These are phyloP conservation scores for Staurois parvus DNA, from an alignment of 2,797 vertebrate species.

Conservation along the genomic window DNA sequence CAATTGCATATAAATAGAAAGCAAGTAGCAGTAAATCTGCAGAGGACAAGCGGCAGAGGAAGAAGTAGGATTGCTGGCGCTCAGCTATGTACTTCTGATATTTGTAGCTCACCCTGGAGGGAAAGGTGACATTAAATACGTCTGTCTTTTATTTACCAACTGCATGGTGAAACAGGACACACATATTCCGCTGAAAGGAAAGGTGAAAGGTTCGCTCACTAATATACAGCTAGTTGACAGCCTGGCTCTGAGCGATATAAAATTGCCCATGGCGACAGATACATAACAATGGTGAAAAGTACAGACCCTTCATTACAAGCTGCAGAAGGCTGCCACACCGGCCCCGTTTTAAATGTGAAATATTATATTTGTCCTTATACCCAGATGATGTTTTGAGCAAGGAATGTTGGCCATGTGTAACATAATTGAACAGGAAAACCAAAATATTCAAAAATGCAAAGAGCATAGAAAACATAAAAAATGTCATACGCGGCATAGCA, in stretches of 20 bases:
- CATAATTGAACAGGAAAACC: no score
- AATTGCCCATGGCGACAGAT: not conserved
- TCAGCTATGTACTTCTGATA: constrained; percentile 16
- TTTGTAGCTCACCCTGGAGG: constrained; percentile 48
- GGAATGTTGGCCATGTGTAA: no score
- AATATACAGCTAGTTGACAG: constrained; percentile 37
- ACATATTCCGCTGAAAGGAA: constrained; percentile 17
- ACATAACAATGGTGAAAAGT: constrained; percentile 13
- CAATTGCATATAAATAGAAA: no score
- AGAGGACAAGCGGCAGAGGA: not conserved
- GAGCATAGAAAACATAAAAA: no score
- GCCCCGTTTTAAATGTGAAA: not conserved
- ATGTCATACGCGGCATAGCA: no score
- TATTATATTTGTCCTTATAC: not conserved
- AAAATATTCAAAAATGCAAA: no score
- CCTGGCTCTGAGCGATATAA: constrained; percentile 19
- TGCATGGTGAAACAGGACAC: constrained; percentile 44
- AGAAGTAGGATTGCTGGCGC: constrained; percentile 3
- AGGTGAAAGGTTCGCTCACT: constrained; percentile 34
- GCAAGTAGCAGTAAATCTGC: not conserved
- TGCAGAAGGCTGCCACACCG: not conserved
- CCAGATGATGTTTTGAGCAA: no score
- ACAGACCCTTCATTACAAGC: not conserved
- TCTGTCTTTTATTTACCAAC: constrained; percentile 49
- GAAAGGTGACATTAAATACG: constrained; percentile 41